phyloP scores from a whole-genome alignment of 2,797 vertebrate genomes.

The Sus cebifrons region DNA sequence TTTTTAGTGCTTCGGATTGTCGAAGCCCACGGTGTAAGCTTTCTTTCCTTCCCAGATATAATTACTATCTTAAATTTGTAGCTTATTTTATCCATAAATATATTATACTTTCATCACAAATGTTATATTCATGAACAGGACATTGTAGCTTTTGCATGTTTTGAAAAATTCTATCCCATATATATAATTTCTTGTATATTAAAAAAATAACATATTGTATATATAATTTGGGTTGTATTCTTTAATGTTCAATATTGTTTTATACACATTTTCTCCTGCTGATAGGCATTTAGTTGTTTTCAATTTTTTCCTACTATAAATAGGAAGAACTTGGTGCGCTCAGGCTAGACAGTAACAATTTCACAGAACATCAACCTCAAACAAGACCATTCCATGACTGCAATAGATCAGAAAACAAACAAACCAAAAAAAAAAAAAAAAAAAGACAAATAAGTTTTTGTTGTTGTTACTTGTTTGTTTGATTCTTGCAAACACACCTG shows the following conservation, averaged over 20 bases:
- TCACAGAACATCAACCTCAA: not conserved
- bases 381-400: conserved; percentile 8
- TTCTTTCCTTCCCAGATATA: not conserved
- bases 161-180: not conserved
- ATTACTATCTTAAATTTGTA: conserved; percentile 11
- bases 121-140: not conserved
- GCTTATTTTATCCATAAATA: not conserved
- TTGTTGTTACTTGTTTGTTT: too few species aligned
- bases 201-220: not conserved
- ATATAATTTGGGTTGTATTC: not conserved
- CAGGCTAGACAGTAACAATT: conserved; percentile 50
- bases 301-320: conserved; percentile 14
- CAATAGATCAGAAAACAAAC: conserved; percentile 32
- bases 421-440: too few species aligned
- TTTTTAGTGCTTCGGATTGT: conserved; percentile 31
- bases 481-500: too few species aligned
- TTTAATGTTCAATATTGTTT: conserved; percentile 33
- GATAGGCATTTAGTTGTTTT: not conserved
- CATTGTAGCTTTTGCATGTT: not conserved
- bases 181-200: not conserved
- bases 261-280: conserved; percentile 9
- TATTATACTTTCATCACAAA: conserved; percentile 12
- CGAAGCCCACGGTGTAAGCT: not conserved
- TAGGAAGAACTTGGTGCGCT: conserved; percentile 7
- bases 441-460: too few species aligned